phyloP scores from a whole-genome alignment of 2,888 invertebrate genomes.

The Stenodera caucasica region DNA sequence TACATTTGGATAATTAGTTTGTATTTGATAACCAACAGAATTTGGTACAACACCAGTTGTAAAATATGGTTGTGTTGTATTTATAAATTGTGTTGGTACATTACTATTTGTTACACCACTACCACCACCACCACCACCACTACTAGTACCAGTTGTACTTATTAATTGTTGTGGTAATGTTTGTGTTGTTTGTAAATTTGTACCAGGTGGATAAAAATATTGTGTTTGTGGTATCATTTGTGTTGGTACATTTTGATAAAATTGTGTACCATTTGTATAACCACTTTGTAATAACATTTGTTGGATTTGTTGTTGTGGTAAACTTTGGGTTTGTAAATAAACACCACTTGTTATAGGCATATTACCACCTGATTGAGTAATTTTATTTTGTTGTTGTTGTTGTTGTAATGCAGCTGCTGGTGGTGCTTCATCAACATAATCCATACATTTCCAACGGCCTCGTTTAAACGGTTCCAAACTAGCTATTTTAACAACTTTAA shows the following conservation, averaged over 20 bases:
- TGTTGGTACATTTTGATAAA: constrained; percentile 47
- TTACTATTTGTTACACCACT: constrained; percentile 31
- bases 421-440: constrained; percentile 70
- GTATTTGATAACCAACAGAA: constrained; percentile 41
- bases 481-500: constrained; percentile 78
- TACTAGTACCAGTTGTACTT: constrained; percentile 34
- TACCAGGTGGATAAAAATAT: constrained; percentile 53
- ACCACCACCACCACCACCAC: no score
- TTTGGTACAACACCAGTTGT: constrained; percentile 45
- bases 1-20: constrained; percentile 47
- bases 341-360: constrained; percentile 40
- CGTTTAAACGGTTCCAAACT: constrained; percentile 74
- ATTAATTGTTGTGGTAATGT: constrained; percentile 47
- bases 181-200: constrained; percentile 47
- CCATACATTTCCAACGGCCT: constrained; percentile 78
- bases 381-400: constrained; percentile 33
- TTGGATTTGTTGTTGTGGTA: constrained; percentile 56
- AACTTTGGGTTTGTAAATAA: constrained; percentile 55
- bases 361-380: constrained; percentile 47
- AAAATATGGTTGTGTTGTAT: constrained; percentile 47
- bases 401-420: constrained; percentile 38
- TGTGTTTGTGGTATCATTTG: constrained; percentile 52
- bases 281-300: constrained; percentile 55
- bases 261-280: constrained; percentile 45
- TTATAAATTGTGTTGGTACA: constrained; percentile 50